These are phyloP conservation scores for Melanargia galathea DNA, from an alignment of 2,888 invertebrate genomes.

Conservation along the genomic window DNA sequence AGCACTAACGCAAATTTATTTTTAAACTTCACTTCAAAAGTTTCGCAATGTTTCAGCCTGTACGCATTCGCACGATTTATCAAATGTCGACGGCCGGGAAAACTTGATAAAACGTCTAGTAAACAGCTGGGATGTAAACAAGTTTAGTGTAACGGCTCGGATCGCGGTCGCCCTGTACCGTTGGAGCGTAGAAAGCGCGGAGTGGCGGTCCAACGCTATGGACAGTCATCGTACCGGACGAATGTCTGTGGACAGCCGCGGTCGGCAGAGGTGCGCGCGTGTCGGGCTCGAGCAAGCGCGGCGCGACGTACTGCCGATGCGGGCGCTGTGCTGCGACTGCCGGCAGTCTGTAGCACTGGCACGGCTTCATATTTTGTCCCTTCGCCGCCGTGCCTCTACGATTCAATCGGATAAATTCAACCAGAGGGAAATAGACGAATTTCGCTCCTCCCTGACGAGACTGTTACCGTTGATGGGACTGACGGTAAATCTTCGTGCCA, in stretches of 20 bases:
- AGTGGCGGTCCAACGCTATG: constrained; percentile 50
- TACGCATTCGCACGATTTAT: constrained; percentile 62
- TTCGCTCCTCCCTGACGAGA: constrained; percentile 45
- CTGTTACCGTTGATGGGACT: constrained; percentile 46
- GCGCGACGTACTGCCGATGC: constrained; percentile 61
- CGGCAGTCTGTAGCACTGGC: constrained; percentile 36
- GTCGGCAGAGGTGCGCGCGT: constrained; percentile 44
- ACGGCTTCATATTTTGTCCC: constrained; percentile 31
- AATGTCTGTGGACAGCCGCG: constrained; percentile 39
- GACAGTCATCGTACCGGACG: constrained; percentile 57
- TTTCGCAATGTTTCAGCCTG: constrained; percentile 76
- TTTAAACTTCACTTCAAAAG: constrained; percentile 81
- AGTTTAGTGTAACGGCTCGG: constrained; percentile 64
- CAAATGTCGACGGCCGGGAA: constrained; percentile 59
- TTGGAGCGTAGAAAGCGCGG: constrained; percentile 68
- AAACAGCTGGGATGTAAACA: constrained; percentile 61
- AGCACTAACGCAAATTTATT: constrained; percentile 78
- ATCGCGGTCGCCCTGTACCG: constrained; percentile 61
- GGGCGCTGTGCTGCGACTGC: constrained; percentile 73
- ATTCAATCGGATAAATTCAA: constrained; percentile 43
- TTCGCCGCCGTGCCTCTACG: constrained; percentile 7
- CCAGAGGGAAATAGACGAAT: constrained; percentile 48
- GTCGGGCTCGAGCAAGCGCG: constrained; percentile 33
- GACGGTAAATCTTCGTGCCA: constrained; percentile 39
- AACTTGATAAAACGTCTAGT: constrained; percentile 62